Conservation (phyloP, 2,797 vertebrate species). For the Enteromius radiatus region DNA sequence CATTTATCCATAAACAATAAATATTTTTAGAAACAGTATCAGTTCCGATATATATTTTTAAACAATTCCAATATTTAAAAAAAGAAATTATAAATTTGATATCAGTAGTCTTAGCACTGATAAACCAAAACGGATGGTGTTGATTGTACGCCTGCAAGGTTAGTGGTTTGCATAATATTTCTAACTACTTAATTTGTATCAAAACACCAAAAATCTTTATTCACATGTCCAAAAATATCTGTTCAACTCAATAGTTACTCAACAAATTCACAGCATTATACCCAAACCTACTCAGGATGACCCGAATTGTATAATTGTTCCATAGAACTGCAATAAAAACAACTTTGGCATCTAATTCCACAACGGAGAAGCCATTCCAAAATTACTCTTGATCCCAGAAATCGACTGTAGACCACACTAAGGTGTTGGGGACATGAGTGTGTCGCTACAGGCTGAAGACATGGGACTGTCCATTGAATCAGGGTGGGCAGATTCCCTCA, state of each 20-base stretch:
- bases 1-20: conserved; percentile 59
- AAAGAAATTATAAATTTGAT: conserved; percentile 19
- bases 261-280: conserved; percentile 26
- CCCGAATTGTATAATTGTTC: neutral
- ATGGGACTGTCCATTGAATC: conserved; percentile 49
- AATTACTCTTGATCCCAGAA: conserved; percentile 33
- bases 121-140: conserved; percentile 28
- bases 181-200: conserved; percentile 5
- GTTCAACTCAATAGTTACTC: conserved; percentile 7
- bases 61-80: conserved; percentile 36
- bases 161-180: conserved; percentile 27
- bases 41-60: conserved; percentile 28
- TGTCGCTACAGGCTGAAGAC: conserved; percentile 44
- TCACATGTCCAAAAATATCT: neutral
- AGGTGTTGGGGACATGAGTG: conserved; percentile 44
- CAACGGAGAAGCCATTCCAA: neutral
- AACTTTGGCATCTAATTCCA: conserved; percentile 27
- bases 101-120: conserved; percentile 55
- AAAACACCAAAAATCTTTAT: neutral
- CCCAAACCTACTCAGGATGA: conserved; percentile 14
- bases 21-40: conserved; percentile 56
- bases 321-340: conserved; percentile 28
- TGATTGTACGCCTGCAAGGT: conserved; percentile 40
- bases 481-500: conserved; percentile 62
- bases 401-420: conserved; percentile 23